Evolutionary conservation across 2,888 invertebrate species (phyloP), one percentile per base, ranked within the genome.

Genomic region (Cetonia aurata): DNA sequence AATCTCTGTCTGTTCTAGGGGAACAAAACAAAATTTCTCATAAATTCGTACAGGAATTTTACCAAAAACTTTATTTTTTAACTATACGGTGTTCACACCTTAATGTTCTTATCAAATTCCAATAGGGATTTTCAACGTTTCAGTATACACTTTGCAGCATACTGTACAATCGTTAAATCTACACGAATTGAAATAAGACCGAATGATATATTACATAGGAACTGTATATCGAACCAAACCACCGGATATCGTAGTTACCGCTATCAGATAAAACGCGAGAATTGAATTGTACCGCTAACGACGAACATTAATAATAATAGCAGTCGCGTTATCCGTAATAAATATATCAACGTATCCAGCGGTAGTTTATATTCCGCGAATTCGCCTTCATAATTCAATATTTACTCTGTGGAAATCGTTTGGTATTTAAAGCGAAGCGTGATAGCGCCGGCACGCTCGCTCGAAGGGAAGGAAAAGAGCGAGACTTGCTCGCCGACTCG

Each of bases 311-410:
- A 66, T 66, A 66, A 66, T 50, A 53, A 50, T 52, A 9, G 33
- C 66, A 52, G 66, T 33, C 52, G 33, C 66, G 37, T 17, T 37
- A 52, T 66, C 52, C 66, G 37, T 50, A 33, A 57, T 68, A 68
- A 68, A 68, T 68, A 68, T 68, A 68, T 68, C 57, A 56, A 17
- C 46, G 33, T 33, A 10, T 13, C 46, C 31, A 15, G 33, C 25
- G 25, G 25, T 25, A 25, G 25, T 62, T 62, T 62, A 53, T 25
- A 52, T 60, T 55, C 69, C 13, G 55, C 31, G 37, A 13, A 15
- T 41, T 56, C 56, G 48, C 48, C 44, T 25, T 62, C 60, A 71
- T 71, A 68, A 68, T 71, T 71, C 71, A 71, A 71, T 71, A 71
- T 71, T 68, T 68, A 60, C 55, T 68, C 55, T 56, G 25, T 10